Evolutionary conservation across 1,140 invertebrate species (phyloP), one percentile per base, ranked within the genome.

Genomic region (Melipona quadrifasciata): DNA sequence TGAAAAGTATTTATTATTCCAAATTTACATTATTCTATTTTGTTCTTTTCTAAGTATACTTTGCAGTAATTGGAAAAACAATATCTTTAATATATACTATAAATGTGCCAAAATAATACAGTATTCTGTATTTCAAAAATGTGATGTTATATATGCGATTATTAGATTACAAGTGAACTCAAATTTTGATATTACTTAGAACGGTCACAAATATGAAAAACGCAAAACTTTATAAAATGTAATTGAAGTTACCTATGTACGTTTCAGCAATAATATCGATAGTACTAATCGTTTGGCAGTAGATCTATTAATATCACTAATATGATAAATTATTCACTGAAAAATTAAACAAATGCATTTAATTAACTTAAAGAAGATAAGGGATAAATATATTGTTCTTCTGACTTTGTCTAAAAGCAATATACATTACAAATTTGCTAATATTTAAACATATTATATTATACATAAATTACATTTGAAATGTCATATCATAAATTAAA

Each of bases 321-420:
- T 82, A 67, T 39, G 24, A 55, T 55, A 61, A 51, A 31, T 64
- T 76, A 47, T 82, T 67, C 16, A 34, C 55, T 75, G 27, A 21
- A 12, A 53, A 76, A 82, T 24, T 57, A 55, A 82, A 34, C 24
- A 47, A 82, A 77, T 82, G 80, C 80, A 82, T 82, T 82, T 82
- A 82, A 76, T 67, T 68, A 67, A 68, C 61, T 57, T 76, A 76
- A 82, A 76, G 72, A 67, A 82, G 64, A 82, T 68, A 67, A 82
- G 72, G 53, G 39, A 72, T 64, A 39, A 73, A 53, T 12, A 55
- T 67, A 55, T 55, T 39, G 12, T 27, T 21, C 19, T 75, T 75
- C 19, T 27, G 47, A 19, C 11, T 31, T 68, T 27, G 27, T 16
- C 12, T n/a, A 47, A 73, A 57, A 58, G 51, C 1, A 16, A 39